Evolutionary conservation across 2,113 vertebrate genomes (phyloP), one percentile per base, ranked within the genome.

Genomic region (Colius striatus): DNA sequence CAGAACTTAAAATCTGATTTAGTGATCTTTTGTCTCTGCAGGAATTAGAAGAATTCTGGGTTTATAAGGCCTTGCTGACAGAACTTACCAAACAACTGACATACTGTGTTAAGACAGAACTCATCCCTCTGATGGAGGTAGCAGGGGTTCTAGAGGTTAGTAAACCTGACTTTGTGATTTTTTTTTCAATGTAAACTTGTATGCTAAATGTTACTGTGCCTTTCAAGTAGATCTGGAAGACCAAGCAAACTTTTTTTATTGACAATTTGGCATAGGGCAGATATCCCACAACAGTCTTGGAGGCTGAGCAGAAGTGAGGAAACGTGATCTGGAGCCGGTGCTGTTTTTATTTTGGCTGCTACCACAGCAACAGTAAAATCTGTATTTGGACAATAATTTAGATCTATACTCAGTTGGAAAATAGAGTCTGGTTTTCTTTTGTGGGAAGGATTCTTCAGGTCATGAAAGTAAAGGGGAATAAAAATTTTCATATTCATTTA

Each of bases 91-190:
- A 98, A 47, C 97, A 98, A 67, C 67, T 99, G 89, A 99, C 98
- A 1, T 99, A 99, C 95, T 99, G 99, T 50, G 99, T 99, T 25
- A 98, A 98, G 96, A 78, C 98, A 7, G 99, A 99, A 34, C 98
- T 99, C 30, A 97, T 99, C 89, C 99, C 99, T 9, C 98, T 99
- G 86, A 99, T 99, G 99, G 99, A 99, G 94, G 99, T 99, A 73
- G 96, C 98, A 2, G 99, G 99, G 25, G 98, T 99, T 89, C 97
- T 98, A 96, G 98, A 99, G 99, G 99, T 99, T 51, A 94, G 98
- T 97, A 70, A 68, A 48, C 17, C 16, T 23, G 47, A 1, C 62
- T 92, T 11, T 3, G 36, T n/a, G 17, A 89, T 13, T 16, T 51
- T 45, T 57, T 51, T 65, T 26, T 47, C 34, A 6, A 13, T 70